Base-by-base conservation (phyloP, 2,797 vertebrate species). In the Sitta carolinensis region DNA sequence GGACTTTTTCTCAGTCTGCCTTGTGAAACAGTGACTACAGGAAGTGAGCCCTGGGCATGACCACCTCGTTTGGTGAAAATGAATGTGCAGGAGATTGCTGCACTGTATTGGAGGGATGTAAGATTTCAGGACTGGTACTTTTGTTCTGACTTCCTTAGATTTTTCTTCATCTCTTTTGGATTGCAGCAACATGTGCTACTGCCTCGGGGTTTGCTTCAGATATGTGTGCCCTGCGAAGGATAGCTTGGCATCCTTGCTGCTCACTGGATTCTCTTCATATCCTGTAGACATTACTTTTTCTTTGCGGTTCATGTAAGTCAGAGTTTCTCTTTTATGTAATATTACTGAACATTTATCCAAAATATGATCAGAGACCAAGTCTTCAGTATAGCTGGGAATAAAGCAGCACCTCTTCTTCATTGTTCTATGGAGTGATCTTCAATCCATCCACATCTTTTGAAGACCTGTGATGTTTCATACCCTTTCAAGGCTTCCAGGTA, bases 31-130 rank as follows among this genome's bases (percentile, higher is more conserved):
- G 36, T 1, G 1, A 14, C 50, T 42, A 11, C 15, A 38, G 57
- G 42, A 16, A 5, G 3, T 18, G 26, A 67, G 18, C 7, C 9
- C 13, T 25, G 55, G 34, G n/a, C n/a, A 57, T 25, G 55, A 57
- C 21, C 14, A 11, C 6, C 32, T 52, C 5, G 1, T 2, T 3
- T 21, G 40, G 7, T 48, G 29, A 81, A 81, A 34, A 25, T 27
- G 17, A 2, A 1, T 13, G 13, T 2, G 1, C 1, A 5, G 21
- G 36, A 36, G 36, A 36, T 36, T 36, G 36, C 36, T 36, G 5
- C 5, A 3, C 13, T 42, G 2, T 34, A 22, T 3, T 40, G 42
- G 11, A 74, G 11, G 2, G 5, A 40, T 34, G 11, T 17, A 78
- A 48, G 18, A 15, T 78, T 84, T 93, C 75, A 81, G 32, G 17